A percentile compares a stretch with the other conserved stretches of the same genome.
phyloP scores from a whole-genome alignment of 2,888 invertebrate species.

The Altica lythri region DNA sequence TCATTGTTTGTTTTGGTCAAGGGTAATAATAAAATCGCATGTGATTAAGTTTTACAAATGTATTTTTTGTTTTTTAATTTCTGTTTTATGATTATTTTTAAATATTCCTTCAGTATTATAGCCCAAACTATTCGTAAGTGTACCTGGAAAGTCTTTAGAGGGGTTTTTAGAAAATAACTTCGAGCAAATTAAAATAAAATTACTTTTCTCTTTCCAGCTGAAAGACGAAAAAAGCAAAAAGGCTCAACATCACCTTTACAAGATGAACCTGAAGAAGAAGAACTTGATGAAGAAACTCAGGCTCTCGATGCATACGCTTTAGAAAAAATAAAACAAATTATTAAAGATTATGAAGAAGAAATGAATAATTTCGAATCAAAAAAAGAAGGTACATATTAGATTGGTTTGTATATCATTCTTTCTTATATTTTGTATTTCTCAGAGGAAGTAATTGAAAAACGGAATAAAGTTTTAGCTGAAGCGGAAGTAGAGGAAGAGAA shows the following conservation, averaged over 20 bases:
- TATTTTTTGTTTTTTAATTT: too few species aligned
- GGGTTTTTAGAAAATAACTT: conserved; percentile 4
- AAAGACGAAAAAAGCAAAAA: conserved; percentile 64
- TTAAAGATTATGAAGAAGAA: conserved; percentile 81
- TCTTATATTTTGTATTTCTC: conserved; percentile 40
- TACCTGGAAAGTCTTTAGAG: too few species aligned
- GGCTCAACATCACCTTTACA: conserved; percentile 66
- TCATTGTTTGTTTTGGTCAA: too few species aligned
- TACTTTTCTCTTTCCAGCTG: too few species aligned
- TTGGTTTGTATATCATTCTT: conserved; percentile 11
- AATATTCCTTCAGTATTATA: too few species aligned
- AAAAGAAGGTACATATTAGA: conserved; percentile 61
- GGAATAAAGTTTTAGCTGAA: conserved; percentile 74
- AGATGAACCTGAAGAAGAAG: conserved; percentile 64
- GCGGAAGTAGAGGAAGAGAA: conserved; percentile 96
- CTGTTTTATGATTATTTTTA: too few species aligned
- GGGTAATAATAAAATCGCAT: too few species aligned
- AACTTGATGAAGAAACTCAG: conserved; percentile 77
- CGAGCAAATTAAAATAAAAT: too few species aligned
- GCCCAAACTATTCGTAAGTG: too few species aligned
- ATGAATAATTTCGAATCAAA: conserved; percentile 71
- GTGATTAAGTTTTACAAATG: too few species aligned
- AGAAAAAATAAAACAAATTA: conserved; percentile 77
- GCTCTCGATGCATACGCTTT: conserved; percentile 76
- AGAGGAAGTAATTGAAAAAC: conserved; percentile 71